phyloP scores from a whole-genome alignment of 2,797 vertebrate genomes.

The Betta splendens region DNA sequence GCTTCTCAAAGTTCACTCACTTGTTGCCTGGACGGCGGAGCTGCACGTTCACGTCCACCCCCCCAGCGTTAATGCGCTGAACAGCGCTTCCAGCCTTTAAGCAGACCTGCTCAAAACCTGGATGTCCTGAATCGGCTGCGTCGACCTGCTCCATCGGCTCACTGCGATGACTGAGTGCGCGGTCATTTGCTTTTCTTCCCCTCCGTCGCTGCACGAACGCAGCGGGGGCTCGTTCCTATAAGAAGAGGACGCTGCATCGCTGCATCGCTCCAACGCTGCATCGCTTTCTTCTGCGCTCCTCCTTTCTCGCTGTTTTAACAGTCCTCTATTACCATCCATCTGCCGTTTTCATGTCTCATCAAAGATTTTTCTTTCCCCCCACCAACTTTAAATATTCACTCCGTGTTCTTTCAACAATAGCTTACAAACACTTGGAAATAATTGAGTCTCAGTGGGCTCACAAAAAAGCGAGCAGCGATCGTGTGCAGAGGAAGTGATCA shows the following conservation, averaged over 20 bases:
- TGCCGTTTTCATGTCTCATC: slow-evolving; percentile 74
- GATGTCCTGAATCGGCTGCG: slow-evolving; percentile 28
- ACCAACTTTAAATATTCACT: slow-evolving; percentile 75
- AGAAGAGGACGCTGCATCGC: slow-evolving; percentile 46
- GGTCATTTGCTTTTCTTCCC: slow-evolving; percentile 52
- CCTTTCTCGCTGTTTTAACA: slow-evolving; percentile 53
- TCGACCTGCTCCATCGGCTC: slow-evolving; percentile 37
- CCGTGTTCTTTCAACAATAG: slow-evolving; percentile 79
- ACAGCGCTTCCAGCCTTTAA: neutral
- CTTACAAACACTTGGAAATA: slow-evolving; percentile 84
- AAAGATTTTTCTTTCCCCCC: slow-evolving; percentile 65
- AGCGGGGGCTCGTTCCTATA: slow-evolving; percentile 28
- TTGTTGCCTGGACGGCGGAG: slow-evolving; percentile 11
- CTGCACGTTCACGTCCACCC: slow-evolving; percentile 7
- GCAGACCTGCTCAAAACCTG: neutral
- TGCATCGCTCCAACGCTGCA: slow-evolving; percentile 42
- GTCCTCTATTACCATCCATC: slow-evolving; percentile 71
- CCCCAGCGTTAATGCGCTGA: neutral
- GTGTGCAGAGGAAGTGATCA: slow-evolving; percentile 79
- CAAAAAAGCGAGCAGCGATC: slow-evolving; percentile 67
- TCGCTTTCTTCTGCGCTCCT: slow-evolving; percentile 34
- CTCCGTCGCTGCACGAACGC: slow-evolving; percentile 41
- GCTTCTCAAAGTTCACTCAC: slow-evolving; percentile 30
- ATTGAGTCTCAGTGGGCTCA: slow-evolving; percentile 79
- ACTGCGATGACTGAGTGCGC: slow-evolving; percentile 39